phyloP scores from a whole-genome alignment of 2,797 vertebrate genomes.

The Oreonectes daqikongensis region DNA sequence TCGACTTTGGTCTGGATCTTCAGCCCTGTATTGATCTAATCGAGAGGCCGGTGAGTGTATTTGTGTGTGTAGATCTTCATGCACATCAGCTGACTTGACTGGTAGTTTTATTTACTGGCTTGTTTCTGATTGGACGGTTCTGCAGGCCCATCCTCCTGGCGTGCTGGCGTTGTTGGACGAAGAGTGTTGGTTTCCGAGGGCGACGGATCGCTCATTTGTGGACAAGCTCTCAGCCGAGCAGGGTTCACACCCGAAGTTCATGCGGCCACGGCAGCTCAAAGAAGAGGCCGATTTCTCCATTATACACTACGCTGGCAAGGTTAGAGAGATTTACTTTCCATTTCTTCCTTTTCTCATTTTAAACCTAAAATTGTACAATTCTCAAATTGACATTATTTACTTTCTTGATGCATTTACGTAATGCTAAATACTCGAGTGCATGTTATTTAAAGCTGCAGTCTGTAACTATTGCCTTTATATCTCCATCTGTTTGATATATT shows the following conservation, averaged over 20 bases:
- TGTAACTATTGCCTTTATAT: background rate
- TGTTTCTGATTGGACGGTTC: background rate
- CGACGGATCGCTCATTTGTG: slow-evolving; percentile 91
- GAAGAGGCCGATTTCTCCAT: slow-evolving; percentile 90
- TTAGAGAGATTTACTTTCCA: slow-evolving; percentile 53
- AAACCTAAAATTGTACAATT: too few species aligned
- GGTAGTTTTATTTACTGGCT: slow-evolving; percentile 17
- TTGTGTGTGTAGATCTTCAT: slow-evolving; percentile 15
- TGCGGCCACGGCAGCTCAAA: slow-evolving; percentile 83
- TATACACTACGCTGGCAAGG: slow-evolving; percentile 92
- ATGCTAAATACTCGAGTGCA: background rate
- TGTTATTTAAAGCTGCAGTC: background rate
- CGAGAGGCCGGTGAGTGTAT: slow-evolving; percentile 73
- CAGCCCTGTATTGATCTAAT: slow-evolving; percentile 99
- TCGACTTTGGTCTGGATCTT: slow-evolving; percentile 96
- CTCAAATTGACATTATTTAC: background rate
- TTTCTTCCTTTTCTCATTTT: too few species aligned
- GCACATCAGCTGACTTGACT: background rate
- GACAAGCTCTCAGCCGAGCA: slow-evolving; percentile 88
- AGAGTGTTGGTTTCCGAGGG: slow-evolving; percentile 94
- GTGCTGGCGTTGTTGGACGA: slow-evolving; percentile 89
- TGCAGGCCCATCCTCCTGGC: slow-evolving; percentile 86
- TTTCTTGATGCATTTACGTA: background rate
- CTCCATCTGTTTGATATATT: too few species aligned
- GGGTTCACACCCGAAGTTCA: slow-evolving; percentile 88